These are phyloP conservation scores for Corythornis madagascariensis DNA, from an alignment of 2,113 vertebrate species.

Conservation along the genomic window DNA sequence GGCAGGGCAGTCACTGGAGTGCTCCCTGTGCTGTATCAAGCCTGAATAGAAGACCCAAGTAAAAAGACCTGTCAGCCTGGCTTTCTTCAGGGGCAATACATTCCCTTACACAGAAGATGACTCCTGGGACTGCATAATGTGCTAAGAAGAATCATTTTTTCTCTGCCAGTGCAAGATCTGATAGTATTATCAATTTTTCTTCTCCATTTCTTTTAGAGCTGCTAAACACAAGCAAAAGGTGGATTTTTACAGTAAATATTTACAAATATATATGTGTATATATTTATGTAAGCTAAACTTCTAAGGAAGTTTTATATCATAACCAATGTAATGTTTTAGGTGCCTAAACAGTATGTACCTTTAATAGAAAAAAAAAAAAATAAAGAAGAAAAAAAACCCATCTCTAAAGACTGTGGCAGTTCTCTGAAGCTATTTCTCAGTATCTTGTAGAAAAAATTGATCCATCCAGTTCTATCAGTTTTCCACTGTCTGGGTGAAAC, in stretches of 20 bases:
- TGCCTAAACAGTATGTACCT: background rate
- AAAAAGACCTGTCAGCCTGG: background rate
- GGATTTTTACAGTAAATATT: background rate
- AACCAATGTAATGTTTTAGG: background rate
- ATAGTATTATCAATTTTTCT: background rate
- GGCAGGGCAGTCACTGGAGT: background rate
- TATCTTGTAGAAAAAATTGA: background rate
- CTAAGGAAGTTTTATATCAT: background rate
- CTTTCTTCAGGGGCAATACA: background rate
- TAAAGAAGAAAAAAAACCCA: background rate
- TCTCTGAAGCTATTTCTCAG: background rate
- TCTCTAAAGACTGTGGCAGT: background rate
- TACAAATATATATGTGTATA: background rate
- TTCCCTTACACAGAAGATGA: background rate
- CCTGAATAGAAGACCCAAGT: background rate
- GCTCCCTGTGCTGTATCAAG: background rate
- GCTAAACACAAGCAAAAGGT: background rate
- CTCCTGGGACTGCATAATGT: background rate
- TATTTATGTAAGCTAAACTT: background rate
- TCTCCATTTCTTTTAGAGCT: background rate
- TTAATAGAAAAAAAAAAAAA: background rate
- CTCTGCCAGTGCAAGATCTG: background rate
- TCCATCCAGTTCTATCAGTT: background rate
- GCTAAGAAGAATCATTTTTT: conserved; percentile 1
- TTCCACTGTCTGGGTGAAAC: background rate